Percentiles rank a stretch among this genome's conserved stretches.
These are phyloP conservation scores for Eulemur rubriventer DNA, from an alignment of 2,797 vertebrate genomes.

Conservation along the genomic window DNA sequence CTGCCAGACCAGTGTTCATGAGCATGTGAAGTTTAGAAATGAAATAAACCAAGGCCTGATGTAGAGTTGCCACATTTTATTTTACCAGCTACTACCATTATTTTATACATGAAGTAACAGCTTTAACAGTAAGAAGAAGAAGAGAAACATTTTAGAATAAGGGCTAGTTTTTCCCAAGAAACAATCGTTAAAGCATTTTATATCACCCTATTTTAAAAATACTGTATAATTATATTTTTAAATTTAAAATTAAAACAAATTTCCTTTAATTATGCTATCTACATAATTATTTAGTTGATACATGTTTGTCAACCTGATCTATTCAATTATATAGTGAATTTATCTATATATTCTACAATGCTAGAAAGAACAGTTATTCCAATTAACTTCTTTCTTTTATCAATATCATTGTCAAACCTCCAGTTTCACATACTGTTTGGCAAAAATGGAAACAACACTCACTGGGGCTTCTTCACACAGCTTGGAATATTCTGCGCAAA, in stretches of 20 bases:
- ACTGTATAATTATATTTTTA: not conserved
- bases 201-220: not conserved
- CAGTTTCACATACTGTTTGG: slow-evolving; percentile 46
- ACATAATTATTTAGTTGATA: not conserved
- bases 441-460: slow-evolving; percentile 53
- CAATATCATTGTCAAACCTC: slow-evolving; percentile 1
- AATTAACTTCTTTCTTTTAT: slow-evolving; percentile 7
- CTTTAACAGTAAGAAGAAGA: not conserved
- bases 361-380: not conserved
- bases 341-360: not conserved
- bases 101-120: slow-evolving; percentile 8
- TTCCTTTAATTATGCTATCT: not conserved
- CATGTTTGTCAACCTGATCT: not conserved
- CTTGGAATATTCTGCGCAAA: slow-evolving; percentile 55
- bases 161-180: not conserved
- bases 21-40: not conserved
- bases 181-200: not conserved
- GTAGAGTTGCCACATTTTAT: not conserved
- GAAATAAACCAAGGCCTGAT: not conserved
- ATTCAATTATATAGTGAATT: not conserved
- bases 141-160: not conserved
- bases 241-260: not conserved
- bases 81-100: not conserved
- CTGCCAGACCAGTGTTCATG: not conserved
- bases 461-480: slow-evolving; percentile 12